Base-by-base conservation (phyloP, 1,140 invertebrate genomes). In the Neodiprion virginianus region DNA sequence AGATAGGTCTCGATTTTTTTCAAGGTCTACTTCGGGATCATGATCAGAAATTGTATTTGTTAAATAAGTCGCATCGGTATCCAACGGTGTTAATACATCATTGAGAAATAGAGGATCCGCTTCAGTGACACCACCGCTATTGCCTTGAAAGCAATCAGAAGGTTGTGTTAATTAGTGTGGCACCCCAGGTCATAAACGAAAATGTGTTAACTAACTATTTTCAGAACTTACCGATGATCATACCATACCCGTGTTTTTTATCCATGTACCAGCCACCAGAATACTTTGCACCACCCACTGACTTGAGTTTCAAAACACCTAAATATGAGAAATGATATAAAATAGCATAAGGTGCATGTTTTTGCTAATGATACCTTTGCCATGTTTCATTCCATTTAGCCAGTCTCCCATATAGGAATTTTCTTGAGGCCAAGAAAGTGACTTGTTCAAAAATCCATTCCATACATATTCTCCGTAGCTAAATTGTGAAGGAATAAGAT, bases 371-470 rank as follows among this genome's bases (percentile, higher is more conserved):
- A 87, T 82, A 74, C 91, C 91, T 77, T 87, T 81, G 14, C 91
- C 91, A 75, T 90, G 79, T 73, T 85, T 86, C 53, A 83, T 81
- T 67, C 89, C 88, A 61, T 84, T 75, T 8, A 84, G 78, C 90
- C 90, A 92, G 10, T 87, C 79, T n/a, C 91, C 91, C 79, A 88
- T 82, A 74, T 92, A 92, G 8, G 84, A 89, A 50, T 87, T 88
- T 23, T 82, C 80, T 49, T 89, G 83, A 4, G 89, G 88, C 75
- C 89, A 87, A 28, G 86, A 86, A 79, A 92, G 86, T 0, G 86
- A 80, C 69, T 88, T 86, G 76, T 91, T 91, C 28, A 87, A 84
- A 78, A 87, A 88, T 7, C 88, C 81, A 69, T 88, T 86, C 91
- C 91, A 91, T 48, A 87, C 88, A 74, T 91, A 91, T 73, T 88